A percentile compares a stretch with the other conserved stretches of the same genome.
Evolutionary conservation across 2,797 vertebrate genomes (phyloP).

Genomic region (Rhynchotus rufescens): DNA sequence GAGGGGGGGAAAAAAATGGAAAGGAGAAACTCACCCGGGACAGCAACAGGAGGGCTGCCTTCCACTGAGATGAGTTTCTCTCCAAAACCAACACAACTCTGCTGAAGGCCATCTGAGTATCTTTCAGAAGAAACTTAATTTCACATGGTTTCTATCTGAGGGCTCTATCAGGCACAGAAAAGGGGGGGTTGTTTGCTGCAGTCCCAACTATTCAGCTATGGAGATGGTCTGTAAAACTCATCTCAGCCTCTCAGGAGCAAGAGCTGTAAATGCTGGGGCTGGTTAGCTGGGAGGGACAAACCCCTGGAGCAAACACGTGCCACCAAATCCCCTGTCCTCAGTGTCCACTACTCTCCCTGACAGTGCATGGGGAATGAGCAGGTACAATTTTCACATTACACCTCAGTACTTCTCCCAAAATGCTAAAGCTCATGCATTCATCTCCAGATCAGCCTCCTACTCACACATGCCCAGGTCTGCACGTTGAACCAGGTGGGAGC

Average conservation of each 20-base stretch:
- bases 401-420: neutral
- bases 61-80: neutral
- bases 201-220: neutral
- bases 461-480: neutral
- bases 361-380: neutral
- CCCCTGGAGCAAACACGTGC: neutral
- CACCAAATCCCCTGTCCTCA: neutral
- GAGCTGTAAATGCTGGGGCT: neutral
- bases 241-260: neutral
- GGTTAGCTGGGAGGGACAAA: neutral
- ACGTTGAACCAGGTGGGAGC: rapidly evolving
- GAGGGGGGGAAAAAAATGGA: neutral
- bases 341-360: rapidly evolving
- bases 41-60: neutral
- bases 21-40: neutral
- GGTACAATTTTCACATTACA: neutral
- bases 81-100: neutral
- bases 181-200: neutral
- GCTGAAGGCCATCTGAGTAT: neutral
- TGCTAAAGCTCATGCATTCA: neutral
- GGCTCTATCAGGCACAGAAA: neutral
- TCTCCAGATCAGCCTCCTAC: neutral
- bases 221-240: neutral
- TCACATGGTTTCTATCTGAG: neutral
- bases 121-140: neutral